Evolutionary conservation across 2,113 vertebrate genomes (phyloP).

Genomic region (Perca schrenkii): DNA sequence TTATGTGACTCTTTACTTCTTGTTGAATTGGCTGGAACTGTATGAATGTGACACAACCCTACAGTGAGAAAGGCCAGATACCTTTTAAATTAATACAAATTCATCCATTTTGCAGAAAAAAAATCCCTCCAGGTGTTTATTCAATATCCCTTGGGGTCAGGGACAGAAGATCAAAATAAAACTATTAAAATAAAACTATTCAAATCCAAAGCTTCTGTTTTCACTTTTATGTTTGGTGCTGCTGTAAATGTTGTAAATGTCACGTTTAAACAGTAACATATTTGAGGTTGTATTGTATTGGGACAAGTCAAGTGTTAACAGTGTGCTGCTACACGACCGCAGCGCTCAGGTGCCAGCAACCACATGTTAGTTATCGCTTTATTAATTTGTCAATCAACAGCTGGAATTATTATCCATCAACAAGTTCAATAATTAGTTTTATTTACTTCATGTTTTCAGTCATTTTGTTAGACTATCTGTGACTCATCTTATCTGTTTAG

Average conservation of each 20-base stretch:
- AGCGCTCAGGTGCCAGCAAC: background rate
- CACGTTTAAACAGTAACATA: background rate
- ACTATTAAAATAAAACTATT: background rate
- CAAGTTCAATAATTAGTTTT: background rate
- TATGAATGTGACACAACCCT: background rate
- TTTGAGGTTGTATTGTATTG: background rate
- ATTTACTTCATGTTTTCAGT: background rate
- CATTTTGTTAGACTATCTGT: background rate
- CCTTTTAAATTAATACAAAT: background rate
- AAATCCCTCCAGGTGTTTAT: background rate
- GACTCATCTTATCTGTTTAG: background rate
- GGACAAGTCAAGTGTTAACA: slow-evolving; percentile 7
- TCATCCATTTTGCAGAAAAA: background rate
- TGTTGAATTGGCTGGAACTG: background rate
- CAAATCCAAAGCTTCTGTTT: background rate
- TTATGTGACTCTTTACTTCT: background rate
- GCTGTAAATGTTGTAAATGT: background rate
- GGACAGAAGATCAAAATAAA: background rate
- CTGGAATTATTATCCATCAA: background rate
- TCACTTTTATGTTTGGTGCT: background rate
- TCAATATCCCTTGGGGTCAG: background rate
- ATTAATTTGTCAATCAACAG: background rate
- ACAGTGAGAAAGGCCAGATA: background rate
- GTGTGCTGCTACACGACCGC: background rate
- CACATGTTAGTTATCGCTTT: background rate